These are phyloP conservation scores for Drosophila grimshawi DNA, from an alignment of 1,140 invertebrate species.

Conservation along the genomic window DNA sequence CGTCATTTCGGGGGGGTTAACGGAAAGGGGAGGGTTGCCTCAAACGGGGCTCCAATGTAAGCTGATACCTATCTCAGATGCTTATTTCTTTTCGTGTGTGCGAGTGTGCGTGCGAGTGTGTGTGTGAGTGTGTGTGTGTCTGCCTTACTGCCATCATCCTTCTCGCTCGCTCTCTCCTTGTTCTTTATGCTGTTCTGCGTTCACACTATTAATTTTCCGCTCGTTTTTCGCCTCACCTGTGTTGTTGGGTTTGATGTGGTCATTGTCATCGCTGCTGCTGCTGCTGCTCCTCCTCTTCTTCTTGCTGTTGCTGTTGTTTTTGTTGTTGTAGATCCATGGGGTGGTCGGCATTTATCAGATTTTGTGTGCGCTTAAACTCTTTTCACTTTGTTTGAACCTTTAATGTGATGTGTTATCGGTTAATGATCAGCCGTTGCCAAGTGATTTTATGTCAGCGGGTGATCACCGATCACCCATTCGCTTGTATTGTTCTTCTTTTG, in stretches of 20 bases:
- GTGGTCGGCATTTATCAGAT: constrained; percentile 83
- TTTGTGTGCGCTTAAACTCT: constrained; percentile 76
- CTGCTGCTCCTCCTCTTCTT: constrained; percentile 1
- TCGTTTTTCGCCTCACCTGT: constrained; percentile 64
- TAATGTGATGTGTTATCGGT: constrained; percentile 84
- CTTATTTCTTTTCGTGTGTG: constrained; percentile 44
- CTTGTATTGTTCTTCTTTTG: not conserved
- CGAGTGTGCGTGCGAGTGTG: not conserved
- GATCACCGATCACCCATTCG: constrained; percentile 57
- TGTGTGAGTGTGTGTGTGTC: constrained; percentile 29
- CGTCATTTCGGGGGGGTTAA: constrained; percentile 21
- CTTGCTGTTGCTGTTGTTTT: constrained; percentile 12
- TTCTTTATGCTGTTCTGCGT: constrained; percentile 51
- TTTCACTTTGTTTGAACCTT: constrained; percentile 69
- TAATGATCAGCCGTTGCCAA: constrained; percentile 81
- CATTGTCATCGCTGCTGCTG: constrained; percentile 9
- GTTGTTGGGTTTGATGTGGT: constrained; percentile 36
- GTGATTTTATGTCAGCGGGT: constrained; percentile 80
- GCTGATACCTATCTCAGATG: constrained; percentile 79
- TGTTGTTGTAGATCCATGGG: constrained; percentile 57
- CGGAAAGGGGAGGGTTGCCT: constrained; percentile 1
- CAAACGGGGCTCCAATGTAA: constrained; percentile 64
- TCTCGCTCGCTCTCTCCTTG: constrained; percentile 16
- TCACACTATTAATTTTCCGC: constrained; percentile 84
- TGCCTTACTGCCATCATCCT: constrained; percentile 4